A percentile compares a stretch with the other conserved stretches of the same genome.
Evolutionary conservation across 1,140 invertebrate genomes (phyloP).

Genomic region (Philopotamus ludificatus): DNA sequence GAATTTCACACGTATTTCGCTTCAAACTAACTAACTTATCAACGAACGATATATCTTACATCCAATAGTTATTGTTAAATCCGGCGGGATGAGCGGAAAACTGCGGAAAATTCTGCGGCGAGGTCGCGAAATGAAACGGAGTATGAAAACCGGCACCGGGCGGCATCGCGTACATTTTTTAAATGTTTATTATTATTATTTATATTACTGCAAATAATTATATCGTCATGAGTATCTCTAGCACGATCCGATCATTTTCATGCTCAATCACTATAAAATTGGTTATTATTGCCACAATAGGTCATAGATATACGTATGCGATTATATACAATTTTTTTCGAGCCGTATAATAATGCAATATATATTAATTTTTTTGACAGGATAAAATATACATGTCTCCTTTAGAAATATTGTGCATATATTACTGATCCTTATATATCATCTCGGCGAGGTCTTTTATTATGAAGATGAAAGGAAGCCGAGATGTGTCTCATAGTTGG

Average conservation of each 20-base stretch:
- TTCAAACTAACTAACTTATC: not conserved
- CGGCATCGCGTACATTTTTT: slow-evolving; percentile 37
- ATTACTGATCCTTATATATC: not conserved
- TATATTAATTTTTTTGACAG: too few relatives aligned
- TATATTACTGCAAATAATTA: slow-evolving; percentile 3
- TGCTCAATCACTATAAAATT: slow-evolving; percentile 23
- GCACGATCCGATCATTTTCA: slow-evolving; percentile 12
- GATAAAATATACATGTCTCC: slow-evolving; percentile 13
- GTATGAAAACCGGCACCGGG: slow-evolving; percentile 32
- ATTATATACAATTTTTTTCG: too few relatives aligned
- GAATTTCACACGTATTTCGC: slow-evolving; percentile 12
- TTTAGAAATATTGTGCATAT: slow-evolving; percentile 19
- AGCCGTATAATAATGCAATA: slow-evolving; percentile 1
- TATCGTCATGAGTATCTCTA: not conserved
- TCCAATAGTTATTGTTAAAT: slow-evolving; percentile 38
- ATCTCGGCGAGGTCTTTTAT: slow-evolving; percentile 11
- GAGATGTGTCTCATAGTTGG: slow-evolving; percentile 17
- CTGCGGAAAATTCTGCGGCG: slow-evolving; percentile 29
- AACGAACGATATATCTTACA: slow-evolving; percentile 24
- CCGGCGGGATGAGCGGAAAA: slow-evolving; percentile 30
- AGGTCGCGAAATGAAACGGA: slow-evolving; percentile 35
- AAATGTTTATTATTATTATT: not conserved
- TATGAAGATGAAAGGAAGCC: slow-evolving; percentile 25
- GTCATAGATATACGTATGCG: slow-evolving; percentile 23
- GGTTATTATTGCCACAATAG: slow-evolving; percentile 31